Evolutionary conservation across 1,140 invertebrate species (phyloP), one percentile per base, ranked within the genome.

Genomic region (Chlorops oryzae): DNA sequence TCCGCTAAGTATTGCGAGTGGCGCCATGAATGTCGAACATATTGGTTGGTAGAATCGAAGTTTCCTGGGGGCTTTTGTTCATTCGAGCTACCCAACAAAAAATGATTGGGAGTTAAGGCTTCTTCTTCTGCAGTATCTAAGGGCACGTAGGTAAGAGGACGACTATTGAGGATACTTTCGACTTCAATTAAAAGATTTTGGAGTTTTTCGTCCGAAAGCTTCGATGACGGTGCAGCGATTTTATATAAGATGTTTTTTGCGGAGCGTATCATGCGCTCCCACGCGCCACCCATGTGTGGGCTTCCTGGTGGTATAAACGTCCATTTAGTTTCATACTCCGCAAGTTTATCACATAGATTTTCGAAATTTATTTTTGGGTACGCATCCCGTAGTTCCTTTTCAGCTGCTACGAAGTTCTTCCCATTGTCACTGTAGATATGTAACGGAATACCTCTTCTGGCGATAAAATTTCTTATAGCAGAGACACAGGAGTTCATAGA

Each of bases 391-490:
- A 72, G 50, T 42, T 68, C 51, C 1, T 48, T 49, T 45, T 64
- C 52, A 21, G 63, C 62, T 5, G 59, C 62, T 7, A 61, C 39
- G 44, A 74, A 73, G 47, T 70, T 74, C 2, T 62, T 70, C 0
- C 62, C 72, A 50, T 66, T 65, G 52, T 75, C 73, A 20, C 51
- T 56, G 39, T 59, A 61, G 0, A 76, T 55, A 2, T 41, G 37
- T 0, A 35, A 23, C 5, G 61, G 60, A 35, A 51, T 47, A 9
- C 62, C 60, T 12, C 60, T 25, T 12, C 62, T 37, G 5, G 55
- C 56, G 1, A 56, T 50, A 50, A 64, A 57, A 18, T 58, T 40
- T 39, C 49, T 12, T 2, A 61, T 10, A 1, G 24, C 42, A 22
- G 54, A 47, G 6, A 58, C 53, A 5, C 37, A 49, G 0, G 56